Conservation (phyloP, 2,888 invertebrate species). For the Torymus texanus region DNA sequence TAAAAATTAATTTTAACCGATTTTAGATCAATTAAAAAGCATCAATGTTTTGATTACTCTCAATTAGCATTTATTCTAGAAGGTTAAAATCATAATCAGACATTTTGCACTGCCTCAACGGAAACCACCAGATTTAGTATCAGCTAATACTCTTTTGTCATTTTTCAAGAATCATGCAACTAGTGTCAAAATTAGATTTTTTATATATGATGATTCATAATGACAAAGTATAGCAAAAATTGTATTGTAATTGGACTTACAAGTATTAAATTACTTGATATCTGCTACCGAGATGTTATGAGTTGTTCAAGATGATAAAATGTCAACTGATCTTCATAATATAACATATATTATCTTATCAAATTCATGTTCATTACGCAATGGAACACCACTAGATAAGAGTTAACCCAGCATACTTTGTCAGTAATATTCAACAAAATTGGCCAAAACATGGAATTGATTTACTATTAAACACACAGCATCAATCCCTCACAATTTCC, state of each 20-base stretch:
- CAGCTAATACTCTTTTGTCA: not conserved
- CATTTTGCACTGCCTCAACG: not conserved
- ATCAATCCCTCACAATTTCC: not conserved
- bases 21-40: not conserved
- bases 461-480: constrained; percentile 14
- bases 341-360: constrained; percentile 28
- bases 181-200: not conserved
- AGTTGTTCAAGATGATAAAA: constrained; percentile 2
- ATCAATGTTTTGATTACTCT: constrained; percentile 12
- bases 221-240: not conserved
- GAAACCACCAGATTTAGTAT: not conserved
- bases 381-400: not conserved
- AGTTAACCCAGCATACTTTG: constrained; percentile 5
- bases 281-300: constrained; percentile 6
- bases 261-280: not conserved
- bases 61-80: not conserved
- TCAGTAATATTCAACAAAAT: not conserved
- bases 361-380: constrained; percentile 23
- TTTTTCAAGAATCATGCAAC: constrained; percentile 1
- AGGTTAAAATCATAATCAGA: constrained; percentile 30
- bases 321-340: constrained; percentile 13
- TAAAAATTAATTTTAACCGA: too few relatives aligned
- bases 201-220: too few relatives aligned
- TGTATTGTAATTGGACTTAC: constrained; percentile 32
- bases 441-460: constrained; percentile 5